Percentiles rank a stretch among this genome's conserved stretches.
phyloP scores from a whole-genome alignment of 2,797 vertebrate genomes.

The Acrocephalus scirpaceus region DNA sequence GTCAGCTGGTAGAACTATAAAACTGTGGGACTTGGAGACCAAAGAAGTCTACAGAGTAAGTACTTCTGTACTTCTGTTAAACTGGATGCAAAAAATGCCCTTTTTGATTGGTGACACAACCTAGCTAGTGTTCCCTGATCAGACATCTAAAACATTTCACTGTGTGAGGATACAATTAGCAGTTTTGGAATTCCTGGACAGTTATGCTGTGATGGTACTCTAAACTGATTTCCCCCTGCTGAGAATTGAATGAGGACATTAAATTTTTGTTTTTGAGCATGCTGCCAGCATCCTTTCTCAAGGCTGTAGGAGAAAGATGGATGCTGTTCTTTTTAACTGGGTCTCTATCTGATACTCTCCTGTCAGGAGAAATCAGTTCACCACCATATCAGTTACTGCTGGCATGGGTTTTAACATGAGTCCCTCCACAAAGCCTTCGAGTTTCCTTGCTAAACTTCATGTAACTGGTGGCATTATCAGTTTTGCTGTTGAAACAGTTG shows the following conservation, averaged over 20 bases:
- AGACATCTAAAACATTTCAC: neutral
- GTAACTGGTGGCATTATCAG: neutral
- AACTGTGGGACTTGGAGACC: constrained; percentile 98
- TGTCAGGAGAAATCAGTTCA: neutral
- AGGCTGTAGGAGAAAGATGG: neutral
- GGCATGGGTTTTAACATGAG: neutral
- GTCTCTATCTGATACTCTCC: neutral
- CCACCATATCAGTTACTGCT: neutral
- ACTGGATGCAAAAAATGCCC: neutral
- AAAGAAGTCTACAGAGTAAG: constrained; percentile 97
- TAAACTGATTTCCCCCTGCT: constrained; percentile 72
- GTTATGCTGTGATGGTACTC: constrained; percentile 66
- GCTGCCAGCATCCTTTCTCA: constrained; percentile 9
- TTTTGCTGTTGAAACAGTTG: neutral
- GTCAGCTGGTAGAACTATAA: constrained; percentile 93
- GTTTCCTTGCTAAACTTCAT: neutral
- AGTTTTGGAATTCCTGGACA: constrained; percentile 5
- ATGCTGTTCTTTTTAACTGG: neutral
- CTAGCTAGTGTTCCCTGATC: neutral
- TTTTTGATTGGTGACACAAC: neutral
- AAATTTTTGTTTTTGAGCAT: constrained; percentile 78
- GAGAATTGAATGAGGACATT: constrained; percentile 71
- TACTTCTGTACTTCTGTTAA: constrained; percentile 58
- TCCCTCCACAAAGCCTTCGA: neutral
- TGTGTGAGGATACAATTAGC: neutral